Percentiles rank a stretch among this genome's conserved stretches.
Evolutionary conservation across 2,113 vertebrate species (phyloP).

Genomic region (Gobio gobio): DNA sequence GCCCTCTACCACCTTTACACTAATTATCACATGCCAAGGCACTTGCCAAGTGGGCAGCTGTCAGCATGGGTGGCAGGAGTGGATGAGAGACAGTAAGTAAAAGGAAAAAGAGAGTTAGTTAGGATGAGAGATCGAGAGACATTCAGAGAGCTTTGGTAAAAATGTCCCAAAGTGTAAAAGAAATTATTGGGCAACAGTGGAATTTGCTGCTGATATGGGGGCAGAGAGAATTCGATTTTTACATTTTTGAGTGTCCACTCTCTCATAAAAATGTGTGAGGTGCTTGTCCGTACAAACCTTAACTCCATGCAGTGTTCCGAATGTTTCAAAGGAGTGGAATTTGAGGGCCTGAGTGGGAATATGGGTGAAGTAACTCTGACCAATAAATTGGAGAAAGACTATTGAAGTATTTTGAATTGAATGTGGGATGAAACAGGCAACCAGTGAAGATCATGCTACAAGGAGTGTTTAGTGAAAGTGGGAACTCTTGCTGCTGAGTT

Average conservation of each 20-base stretch:
- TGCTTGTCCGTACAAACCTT: background rate
- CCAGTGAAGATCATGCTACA: background rate
- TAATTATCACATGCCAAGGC: slow-evolving; percentile 79
- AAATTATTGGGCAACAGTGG: slow-evolving; percentile 10
- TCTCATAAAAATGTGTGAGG: background rate
- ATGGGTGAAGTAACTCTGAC: background rate
- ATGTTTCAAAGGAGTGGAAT: background rate
- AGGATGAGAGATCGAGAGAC: slow-evolving; percentile 54
- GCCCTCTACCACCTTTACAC: slow-evolving; percentile 60
- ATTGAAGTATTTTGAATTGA: background rate
- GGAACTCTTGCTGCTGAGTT: background rate
- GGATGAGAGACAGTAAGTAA: slow-evolving; percentile 39
- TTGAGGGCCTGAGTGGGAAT: background rate
- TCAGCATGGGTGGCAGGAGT: slow-evolving; percentile 76
- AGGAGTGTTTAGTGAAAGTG: background rate
- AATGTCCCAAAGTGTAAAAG: slow-evolving; percentile 18
- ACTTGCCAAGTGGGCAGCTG: slow-evolving; percentile 87
- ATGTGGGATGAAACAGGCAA: background rate
- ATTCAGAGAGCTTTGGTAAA: slow-evolving; percentile 31
- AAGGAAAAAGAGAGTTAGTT: background rate
- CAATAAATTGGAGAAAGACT: background rate
- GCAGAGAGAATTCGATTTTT: background rate
- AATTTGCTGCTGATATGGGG: background rate
- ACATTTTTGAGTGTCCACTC: background rate
- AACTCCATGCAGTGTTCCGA: background rate